phyloP scores from a whole-genome alignment of 2,113 vertebrate genomes.

The Bubo scandiacus region DNA sequence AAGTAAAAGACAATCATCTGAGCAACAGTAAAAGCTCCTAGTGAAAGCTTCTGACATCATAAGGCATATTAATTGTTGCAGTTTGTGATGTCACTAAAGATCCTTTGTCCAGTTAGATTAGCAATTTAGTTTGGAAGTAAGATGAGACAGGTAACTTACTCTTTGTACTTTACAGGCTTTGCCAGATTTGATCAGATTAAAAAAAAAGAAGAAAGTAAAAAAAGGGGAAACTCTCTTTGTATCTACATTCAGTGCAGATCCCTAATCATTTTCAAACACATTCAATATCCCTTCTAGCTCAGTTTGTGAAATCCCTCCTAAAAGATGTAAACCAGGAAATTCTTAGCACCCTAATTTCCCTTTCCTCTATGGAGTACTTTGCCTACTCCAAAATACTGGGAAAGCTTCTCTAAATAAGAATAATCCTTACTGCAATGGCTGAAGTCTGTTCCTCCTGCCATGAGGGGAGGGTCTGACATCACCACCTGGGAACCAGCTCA shows the following conservation, averaged over 20 bases:
- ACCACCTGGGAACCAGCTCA: neutral
- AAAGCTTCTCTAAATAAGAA: neutral
- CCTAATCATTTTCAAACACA: neutral
- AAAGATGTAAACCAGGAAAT: neutral
- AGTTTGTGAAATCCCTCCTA: neutral
- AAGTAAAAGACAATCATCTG: neutral
- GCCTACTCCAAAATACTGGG: neutral
- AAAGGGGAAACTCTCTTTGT: rapidly evolving
- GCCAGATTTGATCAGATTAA: neutral
- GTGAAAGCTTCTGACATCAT: neutral
- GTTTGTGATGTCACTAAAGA: neutral
- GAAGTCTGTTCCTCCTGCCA: slow-evolving; percentile 5
- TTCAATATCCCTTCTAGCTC: neutral
- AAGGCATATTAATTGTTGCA: neutral
- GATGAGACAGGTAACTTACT: neutral
- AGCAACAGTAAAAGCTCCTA: neutral
- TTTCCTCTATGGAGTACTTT: neutral
- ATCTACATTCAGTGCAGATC: neutral
- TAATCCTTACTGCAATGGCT: slow-evolving; percentile 40
- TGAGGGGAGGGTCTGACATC: neutral
- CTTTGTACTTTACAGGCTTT: neutral
- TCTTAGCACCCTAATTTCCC: neutral
- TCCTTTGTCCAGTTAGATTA: neutral
- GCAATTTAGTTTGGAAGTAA: neutral
- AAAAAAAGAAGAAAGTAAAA: neutral